These are phyloP conservation scores for Ptychodera flava DNA, from an alignment of 35 echinoderm and acorn worm species.

Conservation along the genomic window DNA sequence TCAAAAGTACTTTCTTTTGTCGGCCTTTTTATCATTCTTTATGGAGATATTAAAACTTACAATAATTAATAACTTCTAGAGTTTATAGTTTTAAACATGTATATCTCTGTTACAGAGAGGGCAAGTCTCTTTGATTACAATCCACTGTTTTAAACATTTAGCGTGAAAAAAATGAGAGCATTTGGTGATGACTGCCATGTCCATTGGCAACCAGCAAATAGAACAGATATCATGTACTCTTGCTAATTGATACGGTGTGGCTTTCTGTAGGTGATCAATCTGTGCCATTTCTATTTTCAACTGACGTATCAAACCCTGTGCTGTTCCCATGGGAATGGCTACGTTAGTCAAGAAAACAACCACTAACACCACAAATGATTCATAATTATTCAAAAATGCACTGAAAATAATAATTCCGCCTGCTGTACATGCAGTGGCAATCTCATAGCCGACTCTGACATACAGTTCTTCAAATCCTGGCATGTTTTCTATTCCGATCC, in stretches of 20 bases:
- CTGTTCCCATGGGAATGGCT: neutral
- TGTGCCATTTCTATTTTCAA: neutral
- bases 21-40: no score
- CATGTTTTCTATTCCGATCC: neutral
- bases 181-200: neutral
- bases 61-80: no score
- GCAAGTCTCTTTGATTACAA: neutral
- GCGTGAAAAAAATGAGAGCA: neutral
- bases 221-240: neutral
- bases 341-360: neutral
- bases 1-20: no score
- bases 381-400: neutral
- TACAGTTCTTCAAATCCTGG: neutral
- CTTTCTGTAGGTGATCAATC: neutral
- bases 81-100: neutral
- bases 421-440: neutral
- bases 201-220: neutral
- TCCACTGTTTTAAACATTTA: neutral
- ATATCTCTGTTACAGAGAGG: neutral
- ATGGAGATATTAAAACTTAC: no score
- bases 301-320: neutral
- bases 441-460: neutral
- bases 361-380: neutral
- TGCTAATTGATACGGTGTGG: neutral
- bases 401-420: neutral